Conservation (phyloP, 2,113 vertebrate genomes). For the Calyptommatus sinebrachiatus region DNA sequence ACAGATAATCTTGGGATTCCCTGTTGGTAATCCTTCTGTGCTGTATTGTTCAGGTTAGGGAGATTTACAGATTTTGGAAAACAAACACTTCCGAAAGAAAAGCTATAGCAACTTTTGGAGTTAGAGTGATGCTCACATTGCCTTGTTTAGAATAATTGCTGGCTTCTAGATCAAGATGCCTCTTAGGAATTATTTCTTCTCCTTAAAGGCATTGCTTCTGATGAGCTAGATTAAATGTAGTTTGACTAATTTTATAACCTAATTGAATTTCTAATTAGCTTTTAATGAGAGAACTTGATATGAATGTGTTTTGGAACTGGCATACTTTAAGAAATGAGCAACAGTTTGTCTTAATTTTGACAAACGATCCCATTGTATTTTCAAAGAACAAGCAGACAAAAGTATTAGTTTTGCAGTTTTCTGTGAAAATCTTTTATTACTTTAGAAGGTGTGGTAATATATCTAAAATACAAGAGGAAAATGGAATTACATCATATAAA, state of each 20-base stretch:
- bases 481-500: not conserved
- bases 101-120: slow-evolving; percentile 68
- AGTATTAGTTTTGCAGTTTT: not conserved
- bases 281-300: slow-evolving; percentile 53
- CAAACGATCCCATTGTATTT: slow-evolving; percentile 22
- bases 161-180: slow-evolving; percentile 49
- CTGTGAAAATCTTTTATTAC: not conserved
- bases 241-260: slow-evolving; percentile 57
- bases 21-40: too few species aligned
- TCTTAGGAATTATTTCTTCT: slow-evolving; percentile 51
- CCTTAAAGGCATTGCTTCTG: slow-evolving; percentile 48
- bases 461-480: not conserved
- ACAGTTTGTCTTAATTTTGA: slow-evolving; percentile 36
- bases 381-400: slow-evolving; percentile 14
- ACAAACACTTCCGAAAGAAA: slow-evolving; percentile 47
- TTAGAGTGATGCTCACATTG: slow-evolving; percentile 54
- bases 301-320: slow-evolving; percentile 30
- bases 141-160: slow-evolving; percentile 50
- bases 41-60: slow-evolving; percentile 44
- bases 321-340: slow-evolving; percentile 30
- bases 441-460: too few species aligned
- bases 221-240: slow-evolving; percentile 55
- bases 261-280: slow-evolving; percentile 63
- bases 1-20: too few species aligned
- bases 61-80: slow-evolving; percentile 59